These are phyloP conservation scores for Itoplectis maculator DNA, from an alignment of 2,888 invertebrate species.

Conservation along the genomic window DNA sequence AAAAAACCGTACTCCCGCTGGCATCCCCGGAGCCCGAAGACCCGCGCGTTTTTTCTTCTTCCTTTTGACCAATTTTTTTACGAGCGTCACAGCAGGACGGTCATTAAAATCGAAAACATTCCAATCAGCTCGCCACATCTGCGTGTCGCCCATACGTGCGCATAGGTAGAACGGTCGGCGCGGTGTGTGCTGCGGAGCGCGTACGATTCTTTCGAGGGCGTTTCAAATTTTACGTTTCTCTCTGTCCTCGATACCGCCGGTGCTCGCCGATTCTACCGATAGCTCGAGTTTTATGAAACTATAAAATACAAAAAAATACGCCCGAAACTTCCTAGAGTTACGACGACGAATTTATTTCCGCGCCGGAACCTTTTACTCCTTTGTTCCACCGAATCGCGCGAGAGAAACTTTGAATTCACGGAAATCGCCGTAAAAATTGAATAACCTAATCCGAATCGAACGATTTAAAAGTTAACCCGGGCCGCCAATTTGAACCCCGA, in stretches of 20 bases:
- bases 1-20: constrained; percentile 3
- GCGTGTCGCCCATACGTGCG: constrained; percentile 27
- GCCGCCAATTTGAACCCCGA: no score
- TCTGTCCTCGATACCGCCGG: not conserved
- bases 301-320: constrained; percentile 40
- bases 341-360: not conserved
- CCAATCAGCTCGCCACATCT: constrained; percentile 50
- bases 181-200: not conserved
- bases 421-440: constrained; percentile 9
- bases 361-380: not conserved
- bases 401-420: constrained; percentile 14
- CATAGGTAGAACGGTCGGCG: not conserved
- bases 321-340: constrained; percentile 20
- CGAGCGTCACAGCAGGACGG: constrained; percentile 50
- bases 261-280: constrained; percentile 10
- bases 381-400: constrained; percentile 7
- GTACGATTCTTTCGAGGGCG: constrained; percentile 27
- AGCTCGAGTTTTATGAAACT: constrained; percentile 34
- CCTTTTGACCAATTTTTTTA: constrained; percentile 49
- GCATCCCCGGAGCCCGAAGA: constrained; percentile 22
- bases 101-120: constrained; percentile 54
- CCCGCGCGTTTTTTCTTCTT: constrained; percentile 19
- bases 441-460: not conserved
- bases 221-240: constrained; percentile 14
- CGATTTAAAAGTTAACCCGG: not conserved